Evolutionary conservation across 2,113 vertebrate genomes (phyloP).

Genomic region (Laticauda laticaudata): DNA sequence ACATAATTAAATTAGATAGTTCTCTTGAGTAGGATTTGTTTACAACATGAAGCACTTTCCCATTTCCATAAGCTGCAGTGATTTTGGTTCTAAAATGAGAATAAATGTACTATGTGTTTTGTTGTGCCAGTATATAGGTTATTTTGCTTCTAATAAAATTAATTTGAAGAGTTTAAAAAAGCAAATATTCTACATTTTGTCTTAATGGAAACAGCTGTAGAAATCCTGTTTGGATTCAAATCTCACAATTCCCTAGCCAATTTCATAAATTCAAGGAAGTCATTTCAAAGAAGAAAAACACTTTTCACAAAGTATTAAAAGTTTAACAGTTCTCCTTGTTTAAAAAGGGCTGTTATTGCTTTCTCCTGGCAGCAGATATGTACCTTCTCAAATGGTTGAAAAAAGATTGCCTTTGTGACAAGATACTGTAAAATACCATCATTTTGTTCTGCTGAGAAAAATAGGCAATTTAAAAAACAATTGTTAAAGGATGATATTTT

Average conservation of each 20-base stretch:
- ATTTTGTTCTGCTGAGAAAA: conserved; percentile 11
- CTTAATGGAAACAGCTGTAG: neutral
- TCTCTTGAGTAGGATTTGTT: neutral
- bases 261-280: conserved; percentile 3
- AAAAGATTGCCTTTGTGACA: conserved; percentile 6
- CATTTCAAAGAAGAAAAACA: neutral
- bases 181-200: neutral
- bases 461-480: conserved; percentile 16
- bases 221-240: neutral
- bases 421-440: conserved; percentile 16
- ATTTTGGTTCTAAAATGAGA: neutral
- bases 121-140: neutral
- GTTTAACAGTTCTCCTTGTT: conserved; percentile 11
- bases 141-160: neutral
- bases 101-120: neutral
- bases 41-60: neutral
- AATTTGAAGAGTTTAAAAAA: neutral
- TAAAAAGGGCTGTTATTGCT: neutral
- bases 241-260: neutral
- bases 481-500: conserved; percentile 6
- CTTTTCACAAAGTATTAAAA: conserved; percentile 2
- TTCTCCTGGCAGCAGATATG: conserved; percentile 5
- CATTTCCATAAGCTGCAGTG: neutral
- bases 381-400: conserved; percentile 6
- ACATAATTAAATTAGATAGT: neutral